Evolutionary conservation across 1,140 invertebrate genomes (phyloP).

Genomic region (Heliconius melpomene): DNA sequence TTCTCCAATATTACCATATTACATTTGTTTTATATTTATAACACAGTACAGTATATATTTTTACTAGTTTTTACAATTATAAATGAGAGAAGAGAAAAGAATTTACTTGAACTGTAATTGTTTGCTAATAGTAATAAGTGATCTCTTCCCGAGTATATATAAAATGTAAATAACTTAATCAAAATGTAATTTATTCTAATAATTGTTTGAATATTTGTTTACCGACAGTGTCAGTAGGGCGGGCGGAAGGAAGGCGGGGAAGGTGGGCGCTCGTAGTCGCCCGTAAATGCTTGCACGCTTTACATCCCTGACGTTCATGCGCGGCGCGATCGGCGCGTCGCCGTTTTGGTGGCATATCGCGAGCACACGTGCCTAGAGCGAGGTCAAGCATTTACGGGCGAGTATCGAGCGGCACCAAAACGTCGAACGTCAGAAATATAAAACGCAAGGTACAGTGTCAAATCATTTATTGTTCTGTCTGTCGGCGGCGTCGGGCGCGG

Average conservation of each 20-base stretch:
- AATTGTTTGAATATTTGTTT: not conserved
- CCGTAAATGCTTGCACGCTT: constrained; percentile 73
- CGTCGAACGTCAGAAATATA: constrained; percentile 81
- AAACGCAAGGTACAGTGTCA: constrained; percentile 58
- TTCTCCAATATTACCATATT: not conserved
- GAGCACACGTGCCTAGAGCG: constrained; percentile 47
- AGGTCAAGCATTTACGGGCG: constrained; percentile 71
- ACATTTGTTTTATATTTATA: too few species aligned
- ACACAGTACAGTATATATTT: too few species aligned
- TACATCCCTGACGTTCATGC: constrained; percentile 74
- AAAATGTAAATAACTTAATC: too few species aligned
- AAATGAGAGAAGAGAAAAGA: too few species aligned
- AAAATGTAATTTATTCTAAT: too few species aligned
- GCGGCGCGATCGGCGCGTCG: constrained; percentile 47
- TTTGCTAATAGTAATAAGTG: too few species aligned
- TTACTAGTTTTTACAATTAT: too few species aligned
- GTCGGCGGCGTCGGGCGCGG: constrained; percentile 41
- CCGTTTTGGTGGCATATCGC: constrained; percentile 57
- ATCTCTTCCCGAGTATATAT: too few species aligned
- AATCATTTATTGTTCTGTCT: constrained; percentile 68
- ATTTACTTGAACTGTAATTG: too few species aligned
- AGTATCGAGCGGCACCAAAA: constrained; percentile 75
- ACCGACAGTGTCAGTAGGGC: not conserved
- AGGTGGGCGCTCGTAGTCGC: constrained; percentile 49
- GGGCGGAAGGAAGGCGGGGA: constrained; percentile 11